Evolutionary conservation across 2,888 invertebrate genomes (phyloP).

Genomic region (Timema podura): DNA sequence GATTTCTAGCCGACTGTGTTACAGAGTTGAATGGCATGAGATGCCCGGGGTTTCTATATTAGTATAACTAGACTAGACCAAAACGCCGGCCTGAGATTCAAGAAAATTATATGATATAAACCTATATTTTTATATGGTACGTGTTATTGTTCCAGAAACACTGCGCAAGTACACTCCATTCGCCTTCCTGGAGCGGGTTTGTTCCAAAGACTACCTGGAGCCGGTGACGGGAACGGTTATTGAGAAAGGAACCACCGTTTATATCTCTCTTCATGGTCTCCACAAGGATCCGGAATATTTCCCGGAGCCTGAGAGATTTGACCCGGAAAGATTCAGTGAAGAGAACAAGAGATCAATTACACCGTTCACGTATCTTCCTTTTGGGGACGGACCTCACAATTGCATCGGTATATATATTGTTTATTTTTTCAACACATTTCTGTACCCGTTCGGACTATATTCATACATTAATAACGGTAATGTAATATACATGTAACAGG

Average conservation of each 20-base stretch:
- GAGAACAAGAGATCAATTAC: background rate
- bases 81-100: too few relatives aligned
- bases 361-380: background rate
- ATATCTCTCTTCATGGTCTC: background rate
- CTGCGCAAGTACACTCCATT: slow-evolving; percentile 8
- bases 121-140: too few relatives aligned
- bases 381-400: slow-evolving; percentile 1
- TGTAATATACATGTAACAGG: too few relatives aligned
- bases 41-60: too few relatives aligned
- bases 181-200: background rate
- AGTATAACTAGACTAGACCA: too few relatives aligned
- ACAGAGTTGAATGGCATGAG: too few relatives aligned
- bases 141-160: background rate
- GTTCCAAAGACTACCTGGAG: slow-evolving; percentile 4
- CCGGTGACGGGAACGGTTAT: background rate
- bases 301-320: slow-evolving; percentile 1
- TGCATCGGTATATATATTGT: background rate
- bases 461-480: too few relatives aligned
- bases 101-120: too few relatives aligned
- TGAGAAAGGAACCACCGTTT: background rate
- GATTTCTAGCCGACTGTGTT: too few relatives aligned
- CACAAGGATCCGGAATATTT: background rate
- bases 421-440: too few relatives aligned
- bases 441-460: too few relatives aligned
- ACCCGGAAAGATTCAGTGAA: slow-evolving; percentile 8